Conservation (phyloP, 2,888 invertebrate genomes). For the Microctonus aethiopoides region DNA sequence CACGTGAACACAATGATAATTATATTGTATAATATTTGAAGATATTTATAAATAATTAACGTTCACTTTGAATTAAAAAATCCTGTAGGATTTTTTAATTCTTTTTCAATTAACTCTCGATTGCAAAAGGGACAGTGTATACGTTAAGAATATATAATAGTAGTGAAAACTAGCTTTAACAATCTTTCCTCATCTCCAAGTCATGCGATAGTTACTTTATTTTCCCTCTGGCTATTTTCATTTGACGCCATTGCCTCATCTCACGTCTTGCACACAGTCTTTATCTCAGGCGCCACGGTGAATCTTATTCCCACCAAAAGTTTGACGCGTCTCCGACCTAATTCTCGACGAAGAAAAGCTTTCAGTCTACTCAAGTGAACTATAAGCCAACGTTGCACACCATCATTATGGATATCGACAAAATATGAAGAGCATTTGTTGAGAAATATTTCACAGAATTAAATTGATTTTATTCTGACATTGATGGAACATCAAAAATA, state of each 20-base stretch:
- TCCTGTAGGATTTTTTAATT: conserved; percentile 13
- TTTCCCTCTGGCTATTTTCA: conserved; percentile 21
- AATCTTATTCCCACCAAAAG: conserved; percentile 30
- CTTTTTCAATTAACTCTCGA: no score
- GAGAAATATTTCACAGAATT: not conserved
- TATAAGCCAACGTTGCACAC: not conserved
- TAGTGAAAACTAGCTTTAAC: conserved; percentile 31
- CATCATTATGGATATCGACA: not conserved
- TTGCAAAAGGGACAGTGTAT: no score
- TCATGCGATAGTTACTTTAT: conserved; percentile 15
- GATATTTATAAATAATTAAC: conserved; percentile 4
- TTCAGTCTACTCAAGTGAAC: conserved; percentile 29
- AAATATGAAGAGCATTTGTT: not conserved
- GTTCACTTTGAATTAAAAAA: no score
- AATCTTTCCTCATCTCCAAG: conserved; percentile 10
- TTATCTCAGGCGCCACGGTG: conserved; percentile 16
- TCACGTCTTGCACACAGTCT: not conserved
- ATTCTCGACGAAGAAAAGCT: conserved; percentile 41
- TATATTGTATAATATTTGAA: not conserved
- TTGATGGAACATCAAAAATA: not conserved
- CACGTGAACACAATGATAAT: not conserved
- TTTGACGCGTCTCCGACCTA: conserved; percentile 41
- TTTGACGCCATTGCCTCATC: conserved; percentile 18
- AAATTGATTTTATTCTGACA: not conserved
- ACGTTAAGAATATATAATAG: conserved; percentile 8